Conservation (phyloP, 2,797 vertebrate species). For the Fratercula arctica region DNA sequence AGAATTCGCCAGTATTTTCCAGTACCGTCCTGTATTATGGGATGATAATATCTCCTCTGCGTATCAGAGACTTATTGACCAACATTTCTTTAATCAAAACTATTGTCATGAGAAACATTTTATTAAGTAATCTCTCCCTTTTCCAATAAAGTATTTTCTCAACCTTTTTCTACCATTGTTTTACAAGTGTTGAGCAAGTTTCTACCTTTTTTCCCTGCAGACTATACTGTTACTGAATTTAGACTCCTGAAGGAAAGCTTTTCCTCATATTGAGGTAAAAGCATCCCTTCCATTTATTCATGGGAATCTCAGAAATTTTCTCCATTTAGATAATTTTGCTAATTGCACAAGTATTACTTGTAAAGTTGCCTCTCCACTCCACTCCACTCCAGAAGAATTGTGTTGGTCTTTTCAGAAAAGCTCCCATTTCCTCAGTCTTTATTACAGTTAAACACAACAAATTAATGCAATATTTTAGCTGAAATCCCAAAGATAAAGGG, state of each 20-base stretch:
- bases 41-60: not conserved
- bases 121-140: not conserved
- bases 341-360: not conserved
- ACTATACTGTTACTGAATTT: not conserved
- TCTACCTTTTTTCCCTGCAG: not conserved
- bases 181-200: not conserved
- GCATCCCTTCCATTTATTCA: not conserved
- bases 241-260: not conserved
- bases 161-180: not conserved
- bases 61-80: not conserved
- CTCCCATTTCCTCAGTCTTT: not conserved
- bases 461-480: not conserved
- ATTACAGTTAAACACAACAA: not conserved
- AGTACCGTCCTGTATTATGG: not conserved
- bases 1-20: not conserved
- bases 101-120: not conserved
- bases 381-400: not conserved
- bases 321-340: not conserved
- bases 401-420: not conserved
- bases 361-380: not conserved
- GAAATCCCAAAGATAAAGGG: not conserved
- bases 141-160: not conserved
- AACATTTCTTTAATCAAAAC: not conserved
- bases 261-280: not conserved
- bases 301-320: not conserved